These are phyloP conservation scores for Pterostichus niger DNA, from an alignment of 2,888 invertebrate species.

Conservation along the genomic window DNA sequence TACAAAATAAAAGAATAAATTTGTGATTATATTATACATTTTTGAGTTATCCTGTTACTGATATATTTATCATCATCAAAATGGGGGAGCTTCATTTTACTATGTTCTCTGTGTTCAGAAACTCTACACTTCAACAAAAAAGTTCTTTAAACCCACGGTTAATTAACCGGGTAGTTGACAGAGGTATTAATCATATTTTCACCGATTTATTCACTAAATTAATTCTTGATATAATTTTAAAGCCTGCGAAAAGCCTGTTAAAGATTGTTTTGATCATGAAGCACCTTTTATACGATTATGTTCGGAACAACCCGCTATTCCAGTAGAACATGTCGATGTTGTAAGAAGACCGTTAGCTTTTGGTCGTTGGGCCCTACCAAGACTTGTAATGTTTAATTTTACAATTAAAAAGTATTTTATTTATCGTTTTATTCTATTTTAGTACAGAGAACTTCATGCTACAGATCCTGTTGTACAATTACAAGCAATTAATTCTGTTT, in stretches of 20 bases:
- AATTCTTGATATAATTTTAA: slow-evolving; percentile 63
- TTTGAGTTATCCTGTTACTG: neutral
- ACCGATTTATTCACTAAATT: neutral
- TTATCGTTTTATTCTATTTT: slow-evolving; percentile 11
- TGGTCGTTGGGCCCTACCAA: slow-evolving; percentile 76
- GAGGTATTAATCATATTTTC: slow-evolving; percentile 6
- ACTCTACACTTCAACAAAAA: neutral
- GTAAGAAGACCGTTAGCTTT: slow-evolving; percentile 76
- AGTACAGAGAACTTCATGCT: slow-evolving; percentile 76
- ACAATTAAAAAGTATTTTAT: slow-evolving; percentile 5
- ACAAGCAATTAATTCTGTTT: slow-evolving; percentile 76
- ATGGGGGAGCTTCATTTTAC: slow-evolving; percentile 22
- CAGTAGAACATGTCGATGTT: slow-evolving; percentile 75
- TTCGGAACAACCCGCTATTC: slow-evolving; percentile 76
- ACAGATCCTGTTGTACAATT: slow-evolving; percentile 73
- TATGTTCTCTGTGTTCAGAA: neutral
- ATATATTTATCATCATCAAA: neutral
- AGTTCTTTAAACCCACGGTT: neutral
- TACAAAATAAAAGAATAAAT: slow-evolving; percentile 4
- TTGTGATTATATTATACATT: neutral
- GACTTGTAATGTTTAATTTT: slow-evolving; percentile 72
- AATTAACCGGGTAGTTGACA: slow-evolving; percentile 32
- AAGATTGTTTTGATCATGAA: slow-evolving; percentile 72
- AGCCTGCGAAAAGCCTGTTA: slow-evolving; percentile 71
- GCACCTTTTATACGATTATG: slow-evolving; percentile 74